phyloP scores from a whole-genome alignment of 2,113 vertebrate species.

The Drymodes brunneopygia region DNA sequence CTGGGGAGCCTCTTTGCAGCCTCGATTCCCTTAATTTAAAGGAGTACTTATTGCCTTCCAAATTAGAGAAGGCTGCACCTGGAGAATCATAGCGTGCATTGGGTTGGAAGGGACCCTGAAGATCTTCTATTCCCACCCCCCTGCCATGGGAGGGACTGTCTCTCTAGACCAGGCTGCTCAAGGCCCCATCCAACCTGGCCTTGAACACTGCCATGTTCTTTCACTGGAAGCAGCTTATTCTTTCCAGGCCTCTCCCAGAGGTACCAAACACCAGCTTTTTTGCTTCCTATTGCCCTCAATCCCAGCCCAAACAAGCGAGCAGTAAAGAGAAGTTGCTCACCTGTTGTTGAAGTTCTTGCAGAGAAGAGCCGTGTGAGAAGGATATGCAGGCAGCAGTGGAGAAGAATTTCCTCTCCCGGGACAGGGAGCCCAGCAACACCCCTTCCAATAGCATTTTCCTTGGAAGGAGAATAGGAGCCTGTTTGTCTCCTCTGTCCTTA shows the following conservation, averaged over 20 bases:
- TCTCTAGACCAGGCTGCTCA: not conserved
- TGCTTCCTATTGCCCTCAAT: not conserved
- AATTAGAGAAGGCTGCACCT: not conserved
- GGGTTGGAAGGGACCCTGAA: not conserved
- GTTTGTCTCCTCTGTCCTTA: not conserved
- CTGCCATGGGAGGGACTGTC: not conserved
- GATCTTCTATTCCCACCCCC: not conserved
- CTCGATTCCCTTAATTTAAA: not conserved
- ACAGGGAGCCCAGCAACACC: not conserved
- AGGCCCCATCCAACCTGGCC: not conserved
- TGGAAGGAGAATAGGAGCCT: conserved; percentile 1
- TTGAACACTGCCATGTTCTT: accelerated
- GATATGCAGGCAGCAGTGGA: not conserved
- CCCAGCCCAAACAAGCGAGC: not conserved
- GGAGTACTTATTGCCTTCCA: not conserved
- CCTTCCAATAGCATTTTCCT: not conserved
- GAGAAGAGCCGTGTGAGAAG: not conserved
- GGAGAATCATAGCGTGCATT: not conserved
- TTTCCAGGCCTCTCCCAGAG: not conserved
- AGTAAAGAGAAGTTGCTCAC: not conserved
- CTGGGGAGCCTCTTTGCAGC: not conserved
- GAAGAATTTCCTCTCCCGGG: not conserved
- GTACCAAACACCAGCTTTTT: not conserved
- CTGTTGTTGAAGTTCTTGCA: not conserved
- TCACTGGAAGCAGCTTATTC: not conserved